phyloP scores from a whole-genome alignment of 2,888 invertebrate genomes.

The Hypercompe scribonia region DNA sequence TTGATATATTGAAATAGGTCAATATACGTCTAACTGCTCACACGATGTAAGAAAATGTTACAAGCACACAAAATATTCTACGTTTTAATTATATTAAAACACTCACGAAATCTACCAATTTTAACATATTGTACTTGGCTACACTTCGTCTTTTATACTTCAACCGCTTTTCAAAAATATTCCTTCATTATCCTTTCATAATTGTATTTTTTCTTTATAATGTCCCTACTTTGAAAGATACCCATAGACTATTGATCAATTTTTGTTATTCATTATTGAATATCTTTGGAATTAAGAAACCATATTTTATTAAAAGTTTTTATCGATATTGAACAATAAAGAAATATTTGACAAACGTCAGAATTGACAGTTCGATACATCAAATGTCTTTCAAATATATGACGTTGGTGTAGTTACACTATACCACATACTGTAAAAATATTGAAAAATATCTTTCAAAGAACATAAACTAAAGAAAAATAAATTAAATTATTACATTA shows the following conservation, averaged over 20 bases:
- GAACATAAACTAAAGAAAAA: not conserved
- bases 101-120: constrained; percentile 4
- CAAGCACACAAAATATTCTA: constrained; percentile 17
- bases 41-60: not conserved
- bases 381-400: not conserved
- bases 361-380: not conserved
- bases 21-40: not conserved
- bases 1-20: not conserved
- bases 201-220: not conserved
- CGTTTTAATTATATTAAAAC: not conserved
- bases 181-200: not conserved
- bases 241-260: not conserved
- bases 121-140: constrained; percentile 10
- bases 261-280: too few relatives aligned
- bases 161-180: not conserved
- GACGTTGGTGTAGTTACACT: not conserved
- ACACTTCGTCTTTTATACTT: constrained; percentile 3
- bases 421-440: not conserved
- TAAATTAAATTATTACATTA: not conserved
- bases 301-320: not conserved
- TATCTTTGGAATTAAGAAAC: too few relatives aligned
- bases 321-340: not conserved
- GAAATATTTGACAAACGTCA: not conserved
- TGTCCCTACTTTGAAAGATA: not conserved
- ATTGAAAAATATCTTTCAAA: not conserved